Percentiles rank a stretch among this genome's conserved stretches.
phyloP scores from a whole-genome alignment of 1,140 invertebrate species.

The Dendrolimus punctatus region DNA sequence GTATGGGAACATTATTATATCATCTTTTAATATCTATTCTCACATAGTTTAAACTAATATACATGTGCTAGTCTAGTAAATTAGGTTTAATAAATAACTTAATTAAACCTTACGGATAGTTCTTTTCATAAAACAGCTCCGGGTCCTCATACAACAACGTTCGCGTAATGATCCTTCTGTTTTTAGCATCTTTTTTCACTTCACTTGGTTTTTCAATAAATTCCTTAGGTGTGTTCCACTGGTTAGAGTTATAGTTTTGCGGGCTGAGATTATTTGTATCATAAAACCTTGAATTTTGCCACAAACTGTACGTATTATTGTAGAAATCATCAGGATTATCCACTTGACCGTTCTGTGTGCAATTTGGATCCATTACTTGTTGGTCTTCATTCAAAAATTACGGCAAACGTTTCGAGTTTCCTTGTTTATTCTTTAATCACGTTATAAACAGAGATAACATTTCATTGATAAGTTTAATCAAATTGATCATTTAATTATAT shows the following conservation, averaged over 20 bases:
- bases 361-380: not conserved
- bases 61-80: too few species aligned
- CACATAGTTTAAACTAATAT: too few species aligned
- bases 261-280: constrained; percentile 13
- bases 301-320: constrained; percentile 14
- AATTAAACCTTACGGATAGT: too few species aligned
- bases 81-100: too few species aligned
- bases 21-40: too few species aligned
- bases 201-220: not conserved
- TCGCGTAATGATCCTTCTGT: constrained; percentile 9
- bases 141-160: constrained; percentile 15
- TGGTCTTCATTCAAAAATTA: not conserved
- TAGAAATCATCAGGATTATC: constrained; percentile 7
- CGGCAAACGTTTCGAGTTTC: too few species aligned
- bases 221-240: not conserved
- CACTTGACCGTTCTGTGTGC: not conserved
- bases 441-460: too few species aligned
- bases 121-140: constrained; percentile 9
- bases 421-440: too few species aligned
- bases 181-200: not conserved
- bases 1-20: too few species aligned
- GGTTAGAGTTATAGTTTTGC: constrained; percentile 5
- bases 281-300: constrained; percentile 14
- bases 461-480: too few species aligned
- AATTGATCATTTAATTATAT: too few species aligned